phyloP scores from a whole-genome alignment of 2,797 vertebrate species.

The Phyllotis vaccarum region DNA sequence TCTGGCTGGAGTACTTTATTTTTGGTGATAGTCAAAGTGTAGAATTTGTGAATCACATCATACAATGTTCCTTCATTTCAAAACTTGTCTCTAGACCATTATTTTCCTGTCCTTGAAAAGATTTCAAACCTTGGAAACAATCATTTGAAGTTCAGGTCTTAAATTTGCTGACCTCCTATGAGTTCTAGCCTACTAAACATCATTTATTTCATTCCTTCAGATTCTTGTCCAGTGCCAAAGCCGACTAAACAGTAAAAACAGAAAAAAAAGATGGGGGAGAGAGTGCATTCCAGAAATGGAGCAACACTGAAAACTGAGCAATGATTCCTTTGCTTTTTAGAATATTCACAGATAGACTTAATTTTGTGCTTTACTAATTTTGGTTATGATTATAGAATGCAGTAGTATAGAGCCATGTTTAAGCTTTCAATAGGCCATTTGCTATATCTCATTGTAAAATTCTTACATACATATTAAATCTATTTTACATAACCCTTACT shows the following conservation, averaged over 20 bases:
- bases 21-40: neutral
- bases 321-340: conserved; percentile 31
- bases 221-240: neutral
- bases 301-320: conserved; percentile 17
- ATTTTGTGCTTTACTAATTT: neutral
- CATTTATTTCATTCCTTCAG: neutral
- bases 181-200: neutral
- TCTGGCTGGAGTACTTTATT: neutral
- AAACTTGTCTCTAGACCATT: neutral
- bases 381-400: neutral
- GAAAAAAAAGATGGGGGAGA: neutral
- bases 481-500: neutral
- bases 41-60: conserved; percentile 27
- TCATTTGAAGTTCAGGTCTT: neutral
- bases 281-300: neutral
- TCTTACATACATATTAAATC: neutral
- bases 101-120: neutral
- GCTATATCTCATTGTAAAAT: neutral
- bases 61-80: neutral
- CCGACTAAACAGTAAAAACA: neutral
- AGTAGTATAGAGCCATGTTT: neutral
- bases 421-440: neutral
- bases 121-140: conserved; percentile 43
- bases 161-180: conserved; percentile 9
- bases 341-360: neutral